A percentile compares a stretch with the other conserved stretches of the same genome.
phyloP scores from a whole-genome alignment of 2,113 vertebrate genomes.

The Thamnophis sirtalis region DNA sequence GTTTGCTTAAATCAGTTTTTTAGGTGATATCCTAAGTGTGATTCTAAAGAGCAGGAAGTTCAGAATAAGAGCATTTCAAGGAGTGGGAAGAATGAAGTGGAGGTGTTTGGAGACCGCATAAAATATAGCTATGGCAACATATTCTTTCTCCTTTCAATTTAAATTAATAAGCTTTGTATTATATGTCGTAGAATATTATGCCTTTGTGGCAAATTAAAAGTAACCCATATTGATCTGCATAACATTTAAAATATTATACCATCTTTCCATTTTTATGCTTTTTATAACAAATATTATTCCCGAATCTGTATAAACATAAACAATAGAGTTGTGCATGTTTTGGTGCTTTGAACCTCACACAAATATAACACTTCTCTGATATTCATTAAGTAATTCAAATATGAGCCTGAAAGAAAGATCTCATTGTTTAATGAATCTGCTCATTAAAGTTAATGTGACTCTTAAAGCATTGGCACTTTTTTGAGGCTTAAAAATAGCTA shows the following conservation, averaged over 20 bases:
- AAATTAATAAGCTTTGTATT: slow-evolving; percentile 40
- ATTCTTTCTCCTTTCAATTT: slow-evolving; percentile 29
- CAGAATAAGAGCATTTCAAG: slow-evolving; percentile 38
- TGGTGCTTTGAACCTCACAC: not conserved
- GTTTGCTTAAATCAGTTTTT: slow-evolving; percentile 5
- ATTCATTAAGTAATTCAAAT: not conserved
- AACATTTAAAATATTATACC: not conserved
- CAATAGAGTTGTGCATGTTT: not conserved
- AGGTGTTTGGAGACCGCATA: slow-evolving; percentile 54
- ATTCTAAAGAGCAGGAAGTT: slow-evolving; percentile 31
- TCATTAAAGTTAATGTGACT: not conserved
- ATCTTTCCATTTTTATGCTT: not conserved
- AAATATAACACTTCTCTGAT: not conserved
- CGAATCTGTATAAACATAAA: not conserved
- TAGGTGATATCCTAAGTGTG: slow-evolving; percentile 16
- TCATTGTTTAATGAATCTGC: not conserved
- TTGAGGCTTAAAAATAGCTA: not conserved
- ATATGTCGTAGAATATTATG: slow-evolving; percentile 1
- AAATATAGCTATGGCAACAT: slow-evolving; percentile 56
- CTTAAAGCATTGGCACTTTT: not conserved
- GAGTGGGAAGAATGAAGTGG: slow-evolving; percentile 47
- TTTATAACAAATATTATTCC: slow-evolving; percentile 10
- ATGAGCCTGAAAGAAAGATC: not conserved
- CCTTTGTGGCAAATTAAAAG: slow-evolving; percentile 6
- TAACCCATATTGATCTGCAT: slow-evolving; percentile 13